These are phyloP conservation scores for Drosophila bunnanda DNA, from an alignment of 2,888 invertebrate species.

Conservation along the genomic window DNA sequence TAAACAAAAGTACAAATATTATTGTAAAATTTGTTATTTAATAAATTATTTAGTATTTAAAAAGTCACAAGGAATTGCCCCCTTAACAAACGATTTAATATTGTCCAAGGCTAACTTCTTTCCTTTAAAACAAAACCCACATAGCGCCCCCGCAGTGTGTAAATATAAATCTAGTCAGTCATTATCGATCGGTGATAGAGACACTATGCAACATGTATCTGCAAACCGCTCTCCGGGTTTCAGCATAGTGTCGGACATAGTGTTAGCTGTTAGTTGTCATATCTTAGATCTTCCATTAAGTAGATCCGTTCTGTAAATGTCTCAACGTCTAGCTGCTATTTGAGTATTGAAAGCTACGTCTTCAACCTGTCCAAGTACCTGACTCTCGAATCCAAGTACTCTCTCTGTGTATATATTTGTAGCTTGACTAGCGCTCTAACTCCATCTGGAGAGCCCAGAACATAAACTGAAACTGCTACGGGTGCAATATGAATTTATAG, in stretches of 20 bases:
- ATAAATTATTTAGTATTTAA: neutral
- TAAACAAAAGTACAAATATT: neutral
- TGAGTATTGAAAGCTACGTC: conserved; percentile 61
- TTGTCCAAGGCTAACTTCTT: neutral
- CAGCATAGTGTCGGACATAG: conserved; percentile 42
- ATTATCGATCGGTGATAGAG: conserved; percentile 48
- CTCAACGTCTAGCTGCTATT: conserved; percentile 32
- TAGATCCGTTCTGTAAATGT: conserved; percentile 61
- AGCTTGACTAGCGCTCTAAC: conserved; percentile 19
- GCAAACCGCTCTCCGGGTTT: conserved; percentile 1
- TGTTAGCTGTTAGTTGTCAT: conserved; percentile 58
- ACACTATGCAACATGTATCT: conserved; percentile 28
- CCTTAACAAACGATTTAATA: neutral
- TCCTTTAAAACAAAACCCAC: too few species aligned
- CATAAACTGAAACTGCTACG: conserved; percentile 50
- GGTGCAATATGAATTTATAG: conserved; percentile 71
- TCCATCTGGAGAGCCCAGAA: conserved; percentile 14
- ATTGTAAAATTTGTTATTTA: neutral
- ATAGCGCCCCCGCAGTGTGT: conserved; percentile 3
- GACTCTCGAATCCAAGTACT: conserved; percentile 44
- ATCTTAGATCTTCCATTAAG: conserved; percentile 73
- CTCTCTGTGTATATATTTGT: conserved; percentile 13
- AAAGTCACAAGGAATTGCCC: too few species aligned
- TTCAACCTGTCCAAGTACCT: conserved; percentile 77
- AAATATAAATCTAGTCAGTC: conserved; percentile 28